Conservation (phyloP, 2,888 invertebrate species). For the Aplocera efformata region DNA sequence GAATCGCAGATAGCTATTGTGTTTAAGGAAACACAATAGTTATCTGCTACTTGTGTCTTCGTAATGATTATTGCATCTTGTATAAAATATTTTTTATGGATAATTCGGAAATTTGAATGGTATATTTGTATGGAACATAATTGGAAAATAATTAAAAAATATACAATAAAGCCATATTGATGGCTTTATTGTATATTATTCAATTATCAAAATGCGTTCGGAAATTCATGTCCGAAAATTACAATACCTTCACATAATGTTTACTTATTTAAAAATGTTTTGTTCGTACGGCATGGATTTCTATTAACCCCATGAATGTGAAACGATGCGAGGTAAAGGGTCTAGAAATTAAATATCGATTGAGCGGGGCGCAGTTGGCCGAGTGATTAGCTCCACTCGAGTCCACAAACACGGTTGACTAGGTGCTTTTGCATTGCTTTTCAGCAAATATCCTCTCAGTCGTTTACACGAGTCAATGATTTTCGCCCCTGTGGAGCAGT, state of each 20-base stretch:
- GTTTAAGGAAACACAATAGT: no score
- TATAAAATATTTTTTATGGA: no score
- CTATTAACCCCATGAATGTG: conserved; percentile 31
- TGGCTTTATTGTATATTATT: no score
- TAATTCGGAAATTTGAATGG: no score
- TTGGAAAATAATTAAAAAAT: no score
- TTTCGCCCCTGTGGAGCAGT: conserved; percentile 39
- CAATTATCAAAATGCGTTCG: neutral
- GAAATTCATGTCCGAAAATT: neutral
- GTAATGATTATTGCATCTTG: no score
- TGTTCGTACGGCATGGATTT: conserved; percentile 18
- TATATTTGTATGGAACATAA: no score
- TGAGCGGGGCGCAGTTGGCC: conserved; percentile 54
- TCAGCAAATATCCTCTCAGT: conserved; percentile 55
- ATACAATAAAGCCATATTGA: no score
- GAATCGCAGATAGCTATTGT: no score
- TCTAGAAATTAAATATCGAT: conserved; percentile 55
- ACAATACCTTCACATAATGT: neutral
- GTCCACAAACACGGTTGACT: conserved; percentile 56
- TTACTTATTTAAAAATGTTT: conserved; percentile 8
- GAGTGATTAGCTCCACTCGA: conserved; percentile 47
- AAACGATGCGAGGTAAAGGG: conserved; percentile 34
- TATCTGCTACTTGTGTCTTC: no score
- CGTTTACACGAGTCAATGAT: conserved; percentile 67
- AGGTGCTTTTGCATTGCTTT: conserved; percentile 58